Percentiles rank a stretch among this genome's conserved stretches.
These are phyloP conservation scores for Elaphurus davidianus DNA, from an alignment of 2,113 vertebrate genomes.

Conservation along the genomic window DNA sequence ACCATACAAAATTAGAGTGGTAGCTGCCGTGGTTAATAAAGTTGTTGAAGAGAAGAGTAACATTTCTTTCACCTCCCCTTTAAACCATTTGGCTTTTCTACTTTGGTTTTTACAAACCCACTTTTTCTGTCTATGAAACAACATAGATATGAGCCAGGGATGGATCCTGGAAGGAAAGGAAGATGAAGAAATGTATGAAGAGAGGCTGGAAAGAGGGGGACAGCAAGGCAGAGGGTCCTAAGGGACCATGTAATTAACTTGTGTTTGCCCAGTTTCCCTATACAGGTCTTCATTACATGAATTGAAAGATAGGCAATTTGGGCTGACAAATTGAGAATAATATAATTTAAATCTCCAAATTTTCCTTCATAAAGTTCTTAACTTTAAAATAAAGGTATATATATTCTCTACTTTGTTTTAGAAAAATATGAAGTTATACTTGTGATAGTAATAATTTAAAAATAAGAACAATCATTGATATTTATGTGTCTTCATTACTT, in stretches of 20 bases:
- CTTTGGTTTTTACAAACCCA: background rate
- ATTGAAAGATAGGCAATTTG: background rate
- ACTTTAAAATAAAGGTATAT: background rate
- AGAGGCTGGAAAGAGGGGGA: fast-evolving
- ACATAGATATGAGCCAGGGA: background rate
- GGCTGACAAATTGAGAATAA: background rate
- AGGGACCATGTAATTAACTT: fast-evolving
- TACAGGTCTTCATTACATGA: fast-evolving
- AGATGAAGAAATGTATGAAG: background rate
- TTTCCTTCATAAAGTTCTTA: background rate
- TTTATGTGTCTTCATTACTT: background rate
- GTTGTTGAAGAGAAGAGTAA: fast-evolving
- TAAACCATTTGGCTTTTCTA: background rate
- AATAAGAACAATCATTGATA: background rate
- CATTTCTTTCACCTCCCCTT: background rate
- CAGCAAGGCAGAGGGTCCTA: fast-evolving
- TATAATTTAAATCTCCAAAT: background rate
- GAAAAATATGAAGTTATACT: background rate
- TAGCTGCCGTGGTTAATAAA: too few species aligned
- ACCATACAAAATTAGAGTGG: background rate
- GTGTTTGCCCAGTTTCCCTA: fast-evolving
- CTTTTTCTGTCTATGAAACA: background rate
- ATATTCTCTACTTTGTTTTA: background rate
- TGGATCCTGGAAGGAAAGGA: background rate
- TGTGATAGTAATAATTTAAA: background rate